phyloP scores from a whole-genome alignment of 1,140 invertebrate genomes.

The Heliothis virescens region DNA sequence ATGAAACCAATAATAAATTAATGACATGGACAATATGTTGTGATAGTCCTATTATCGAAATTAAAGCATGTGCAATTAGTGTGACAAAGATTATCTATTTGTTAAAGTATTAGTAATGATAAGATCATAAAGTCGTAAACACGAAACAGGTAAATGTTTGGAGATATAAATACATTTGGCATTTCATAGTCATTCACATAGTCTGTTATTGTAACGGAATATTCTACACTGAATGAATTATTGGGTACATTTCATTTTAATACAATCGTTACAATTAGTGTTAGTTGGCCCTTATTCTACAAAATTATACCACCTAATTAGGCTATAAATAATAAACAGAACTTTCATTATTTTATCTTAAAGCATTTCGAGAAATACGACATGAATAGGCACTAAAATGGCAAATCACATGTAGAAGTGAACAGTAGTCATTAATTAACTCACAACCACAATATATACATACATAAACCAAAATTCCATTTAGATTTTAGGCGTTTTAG shows the following conservation, averaged over 20 bases:
- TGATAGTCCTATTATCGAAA: background rate
- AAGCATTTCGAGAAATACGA: slow-evolving; percentile 62
- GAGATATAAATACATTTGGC: slow-evolving; percentile 28
- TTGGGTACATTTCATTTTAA: background rate
- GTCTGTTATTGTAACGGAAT: background rate
- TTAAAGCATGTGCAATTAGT: slow-evolving; percentile 2
- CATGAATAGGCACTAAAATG: slow-evolving; percentile 81
- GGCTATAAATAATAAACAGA: slow-evolving; percentile 44
- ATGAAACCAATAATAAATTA: slow-evolving; percentile 24
- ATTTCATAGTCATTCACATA: background rate
- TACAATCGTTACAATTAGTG: slow-evolving; percentile 11
- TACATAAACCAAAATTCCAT: slow-evolving; percentile 57
- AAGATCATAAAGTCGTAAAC: slow-evolving; percentile 5
- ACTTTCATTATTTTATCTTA: slow-evolving; percentile 53
- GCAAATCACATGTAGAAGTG: slow-evolving; percentile 77
- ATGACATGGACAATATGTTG: background rate
- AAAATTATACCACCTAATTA: slow-evolving; percentile 38
- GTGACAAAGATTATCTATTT: slow-evolving; percentile 6
- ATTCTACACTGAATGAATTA: background rate
- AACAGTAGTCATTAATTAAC: slow-evolving; percentile 65
- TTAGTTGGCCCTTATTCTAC: slow-evolving; percentile 19
- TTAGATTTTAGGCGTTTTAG: slow-evolving; percentile 44
- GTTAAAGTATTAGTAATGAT: slow-evolving; percentile 16
- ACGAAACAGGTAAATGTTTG: background rate
- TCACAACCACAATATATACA: slow-evolving; percentile 80